Evolutionary conservation across 2,888 invertebrate species (phyloP).

Genomic region (Nomada ruficornis): DNA sequence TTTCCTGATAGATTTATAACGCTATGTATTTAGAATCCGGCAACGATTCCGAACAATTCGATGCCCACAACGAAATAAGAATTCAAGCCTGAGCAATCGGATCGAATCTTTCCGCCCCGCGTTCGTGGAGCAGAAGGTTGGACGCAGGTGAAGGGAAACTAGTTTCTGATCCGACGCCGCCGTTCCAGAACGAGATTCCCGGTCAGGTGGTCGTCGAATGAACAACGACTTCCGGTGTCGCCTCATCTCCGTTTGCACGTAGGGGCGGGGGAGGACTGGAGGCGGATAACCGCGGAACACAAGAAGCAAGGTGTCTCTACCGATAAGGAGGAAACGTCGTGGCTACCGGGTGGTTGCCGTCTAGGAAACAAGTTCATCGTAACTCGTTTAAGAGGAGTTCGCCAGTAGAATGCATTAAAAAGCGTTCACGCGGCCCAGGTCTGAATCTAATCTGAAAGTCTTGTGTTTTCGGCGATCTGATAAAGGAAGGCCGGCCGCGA

Average conservation of each 20-base stretch:
- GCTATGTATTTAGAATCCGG: not conserved
- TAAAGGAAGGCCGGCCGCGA: slow-evolving; percentile 50
- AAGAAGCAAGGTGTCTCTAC: slow-evolving; percentile 64
- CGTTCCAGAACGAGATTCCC: slow-evolving; percentile 43
- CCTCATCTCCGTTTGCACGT: slow-evolving; percentile 13
- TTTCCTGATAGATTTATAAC: not conserved
- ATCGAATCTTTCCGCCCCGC: not conserved
- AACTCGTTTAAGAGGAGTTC: slow-evolving; percentile 74
- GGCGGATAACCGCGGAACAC: slow-evolving; percentile 45
- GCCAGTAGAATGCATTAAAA: slow-evolving; percentile 76
- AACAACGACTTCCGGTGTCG: slow-evolving; percentile 65
- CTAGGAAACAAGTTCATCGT: slow-evolving; percentile 70
- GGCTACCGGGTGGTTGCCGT: not conserved
- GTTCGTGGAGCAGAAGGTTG: slow-evolving; percentile 12
- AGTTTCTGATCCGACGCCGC: slow-evolving; percentile 33
- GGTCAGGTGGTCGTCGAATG: slow-evolving; percentile 55
- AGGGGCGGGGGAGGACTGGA: slow-evolving; percentile 1
- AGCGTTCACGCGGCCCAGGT: slow-evolving; percentile 62
- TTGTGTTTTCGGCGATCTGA: slow-evolving; percentile 77
- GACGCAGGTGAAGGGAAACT: slow-evolving; percentile 49
- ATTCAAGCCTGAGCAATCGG: not conserved
- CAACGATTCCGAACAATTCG: not conserved
- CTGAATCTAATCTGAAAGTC: slow-evolving; percentile 77
- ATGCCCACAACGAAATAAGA: not conserved
- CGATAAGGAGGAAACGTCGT: slow-evolving; percentile 63